Conservation (phyloP, 1,140 invertebrate genomes). For the Drosophila punjabiensis region DNA sequence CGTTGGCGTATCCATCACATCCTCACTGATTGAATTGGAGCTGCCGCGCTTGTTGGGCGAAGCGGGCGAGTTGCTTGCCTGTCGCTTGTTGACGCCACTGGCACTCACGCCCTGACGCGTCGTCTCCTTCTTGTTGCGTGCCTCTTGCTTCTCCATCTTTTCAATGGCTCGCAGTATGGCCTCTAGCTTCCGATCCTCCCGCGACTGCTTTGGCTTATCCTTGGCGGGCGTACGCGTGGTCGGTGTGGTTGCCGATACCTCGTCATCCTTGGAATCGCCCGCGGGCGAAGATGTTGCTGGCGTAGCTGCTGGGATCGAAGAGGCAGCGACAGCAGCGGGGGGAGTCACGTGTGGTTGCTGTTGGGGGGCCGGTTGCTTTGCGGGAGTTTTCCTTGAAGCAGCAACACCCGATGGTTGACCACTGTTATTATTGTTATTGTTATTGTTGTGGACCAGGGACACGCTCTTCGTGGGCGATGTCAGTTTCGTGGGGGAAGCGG, state of each 20-base stretch:
- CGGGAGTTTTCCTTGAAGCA: slow-evolving; percentile 39
- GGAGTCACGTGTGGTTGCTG: slow-evolving; percentile 25
- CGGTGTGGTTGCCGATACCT: slow-evolving; percentile 23
- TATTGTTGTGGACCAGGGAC: slow-evolving; percentile 27
- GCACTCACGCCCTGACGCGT: slow-evolving; percentile 38
- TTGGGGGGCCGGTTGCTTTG: slow-evolving; percentile 32
- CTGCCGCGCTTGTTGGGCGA: slow-evolving; percentile 67
- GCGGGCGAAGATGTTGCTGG: slow-evolving; percentile 20
- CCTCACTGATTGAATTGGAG: slow-evolving; percentile 64
- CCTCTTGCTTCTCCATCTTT: slow-evolving; percentile 92
- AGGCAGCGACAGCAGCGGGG: slow-evolving; percentile 2
- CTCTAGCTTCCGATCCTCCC: slow-evolving; percentile 98
- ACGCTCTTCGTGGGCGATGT: slow-evolving; percentile 22
- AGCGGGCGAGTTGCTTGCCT: slow-evolving; percentile 69
- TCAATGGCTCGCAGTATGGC: slow-evolving; percentile 97
- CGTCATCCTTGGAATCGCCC: slow-evolving; percentile 32
- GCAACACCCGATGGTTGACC: slow-evolving; percentile 9
- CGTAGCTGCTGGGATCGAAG: slow-evolving; percentile 2
- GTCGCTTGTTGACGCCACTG: slow-evolving; percentile 60
- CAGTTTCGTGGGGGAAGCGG: slow-evolving; percentile 21
- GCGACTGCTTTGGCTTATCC: slow-evolving; percentile 87
- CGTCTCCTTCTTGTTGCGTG: slow-evolving; percentile 88
- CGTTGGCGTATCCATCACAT: slow-evolving; percentile 34
- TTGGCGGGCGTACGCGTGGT: slow-evolving; percentile 52
- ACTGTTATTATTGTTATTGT: slow-evolving; percentile 20